Percentiles rank a stretch among this genome's conserved stretches.
phyloP scores from a whole-genome alignment of 2,113 vertebrate species.

The Myotis davidii region DNA sequence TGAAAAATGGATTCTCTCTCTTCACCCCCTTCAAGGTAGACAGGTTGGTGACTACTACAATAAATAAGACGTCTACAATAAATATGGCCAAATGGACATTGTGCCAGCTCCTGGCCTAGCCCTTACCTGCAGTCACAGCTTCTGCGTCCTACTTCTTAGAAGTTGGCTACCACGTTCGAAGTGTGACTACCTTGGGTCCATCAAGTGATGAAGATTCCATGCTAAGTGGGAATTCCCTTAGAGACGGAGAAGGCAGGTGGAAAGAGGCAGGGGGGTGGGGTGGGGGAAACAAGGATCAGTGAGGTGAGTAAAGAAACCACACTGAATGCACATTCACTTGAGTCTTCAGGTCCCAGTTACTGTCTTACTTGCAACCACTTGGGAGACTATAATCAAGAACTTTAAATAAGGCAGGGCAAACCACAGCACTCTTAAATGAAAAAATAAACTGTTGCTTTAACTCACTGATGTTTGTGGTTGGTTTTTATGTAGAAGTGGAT shows the following conservation, averaged over 20 bases:
- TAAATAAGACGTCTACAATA: background rate
- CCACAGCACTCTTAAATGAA: background rate
- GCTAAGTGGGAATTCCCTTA: background rate
- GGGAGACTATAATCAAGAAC: background rate
- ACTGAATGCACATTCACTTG: background rate
- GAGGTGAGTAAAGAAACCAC: background rate
- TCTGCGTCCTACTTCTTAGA: background rate
- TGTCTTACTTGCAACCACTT: background rate
- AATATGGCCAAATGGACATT: background rate
- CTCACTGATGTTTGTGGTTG: background rate
- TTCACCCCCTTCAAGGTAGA: background rate
- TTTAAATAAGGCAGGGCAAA: background rate
- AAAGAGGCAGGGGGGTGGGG: no score
- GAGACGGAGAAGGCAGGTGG: background rate
- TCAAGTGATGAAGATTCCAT: background rate
- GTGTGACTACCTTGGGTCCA: background rate
- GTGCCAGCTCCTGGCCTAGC: background rate
- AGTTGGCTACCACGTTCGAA: background rate
- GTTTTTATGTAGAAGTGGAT: background rate
- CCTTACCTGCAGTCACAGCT: background rate
- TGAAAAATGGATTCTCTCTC: background rate
- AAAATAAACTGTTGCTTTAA: background rate
- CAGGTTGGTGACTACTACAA: background rate
- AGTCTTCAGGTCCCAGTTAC: background rate
- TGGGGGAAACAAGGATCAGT: background rate